Evolutionary conservation across 2,888 invertebrate species (phyloP), one percentile per base, ranked within the genome.

Genomic region (Cactoblastis cactorum): DNA sequence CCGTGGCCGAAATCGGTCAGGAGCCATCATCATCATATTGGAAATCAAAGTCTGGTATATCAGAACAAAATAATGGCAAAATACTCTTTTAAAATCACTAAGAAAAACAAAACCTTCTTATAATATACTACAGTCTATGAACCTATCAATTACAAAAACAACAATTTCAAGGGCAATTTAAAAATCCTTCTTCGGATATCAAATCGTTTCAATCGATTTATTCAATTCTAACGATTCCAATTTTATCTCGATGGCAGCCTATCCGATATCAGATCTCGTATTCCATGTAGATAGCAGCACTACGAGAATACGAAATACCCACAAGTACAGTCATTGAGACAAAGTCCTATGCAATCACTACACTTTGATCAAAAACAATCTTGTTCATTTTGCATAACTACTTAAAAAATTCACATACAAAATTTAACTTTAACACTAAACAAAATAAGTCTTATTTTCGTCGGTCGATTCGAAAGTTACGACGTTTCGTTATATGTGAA

Each of bases 191-290:
- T 67, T 72, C 53, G 71, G 72, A 65, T 71, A 71, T 73, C 65
- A 59, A 51, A 50, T 62, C 28, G 11, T 17, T 43, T 28, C 67
- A 68, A 74, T 80, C 77, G 62, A 71, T 71, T 71, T 70, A 77
- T 77, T 70, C 68, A 63, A 73, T 71, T 71, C 71, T 71, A 79
- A 76, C 77, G 70, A 81, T 77, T 75, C 76, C 73, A 77, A 77
- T 80, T 74, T 75, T 74, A 79, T 81, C 75, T 69, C 62, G 65
- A 74, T 71, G 58, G 55, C 57, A 54, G 63, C 63, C 67, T 67
- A 71, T 69, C 58, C 62, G 74, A 77, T 75, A 79, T 77, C 68
- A 65, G 74, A 73, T 76, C 76, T 62, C 60, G 58, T 73, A 77
- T 70, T 61, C 65, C 59, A 58, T 65, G 71, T 68, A 68, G 76